A percentile compares a stretch with the other conserved stretches of the same genome.
Conservation (phyloP, 2,888 invertebrate species). For the Tachina grossa region DNA sequence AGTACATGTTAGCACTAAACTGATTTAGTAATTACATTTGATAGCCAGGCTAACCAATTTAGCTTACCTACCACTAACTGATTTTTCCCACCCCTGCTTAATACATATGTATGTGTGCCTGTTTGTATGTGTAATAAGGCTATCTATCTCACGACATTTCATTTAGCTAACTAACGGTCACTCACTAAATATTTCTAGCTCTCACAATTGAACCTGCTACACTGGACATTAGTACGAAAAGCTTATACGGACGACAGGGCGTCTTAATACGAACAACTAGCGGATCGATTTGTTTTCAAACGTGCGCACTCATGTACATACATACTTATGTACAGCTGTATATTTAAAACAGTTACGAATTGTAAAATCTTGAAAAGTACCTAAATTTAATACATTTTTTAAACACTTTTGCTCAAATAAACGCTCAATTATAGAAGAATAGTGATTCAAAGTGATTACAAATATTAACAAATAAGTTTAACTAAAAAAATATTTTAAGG, state of each 20-base stretch:
- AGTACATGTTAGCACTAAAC: conserved; percentile 5
- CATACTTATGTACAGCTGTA: neutral
- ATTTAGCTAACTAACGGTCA: conserved; percentile 41
- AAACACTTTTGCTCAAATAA: conserved; percentile 30
- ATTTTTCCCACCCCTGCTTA: conserved; percentile 23
- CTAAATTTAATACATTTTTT: neutral
- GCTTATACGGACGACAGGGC: conserved; percentile 1
- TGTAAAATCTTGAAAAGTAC: neutral
- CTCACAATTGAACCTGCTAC: conserved; percentile 45
- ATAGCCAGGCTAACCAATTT: conserved; percentile 37
- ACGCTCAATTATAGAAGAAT: conserved; percentile 1
- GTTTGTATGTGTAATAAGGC: neutral
- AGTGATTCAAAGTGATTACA: neutral
- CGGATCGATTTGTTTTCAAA: conserved; percentile 40
- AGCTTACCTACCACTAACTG: conserved; percentile 34
- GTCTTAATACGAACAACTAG: conserved; percentile 4
- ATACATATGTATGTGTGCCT: neutral
- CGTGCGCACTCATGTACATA: conserved; percentile 3
- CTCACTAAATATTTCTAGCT: conserved; percentile 28
- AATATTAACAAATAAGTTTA: neutral
- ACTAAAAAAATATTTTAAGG: neutral
- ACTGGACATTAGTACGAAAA: conserved; percentile 51
- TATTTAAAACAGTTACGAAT: conserved; percentile 13
- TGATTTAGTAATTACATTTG: conserved; percentile 41
- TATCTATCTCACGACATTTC: conserved; percentile 3